Conservation (phyloP, 2,797 vertebrate genomes). For the Falco rusticolus region DNA sequence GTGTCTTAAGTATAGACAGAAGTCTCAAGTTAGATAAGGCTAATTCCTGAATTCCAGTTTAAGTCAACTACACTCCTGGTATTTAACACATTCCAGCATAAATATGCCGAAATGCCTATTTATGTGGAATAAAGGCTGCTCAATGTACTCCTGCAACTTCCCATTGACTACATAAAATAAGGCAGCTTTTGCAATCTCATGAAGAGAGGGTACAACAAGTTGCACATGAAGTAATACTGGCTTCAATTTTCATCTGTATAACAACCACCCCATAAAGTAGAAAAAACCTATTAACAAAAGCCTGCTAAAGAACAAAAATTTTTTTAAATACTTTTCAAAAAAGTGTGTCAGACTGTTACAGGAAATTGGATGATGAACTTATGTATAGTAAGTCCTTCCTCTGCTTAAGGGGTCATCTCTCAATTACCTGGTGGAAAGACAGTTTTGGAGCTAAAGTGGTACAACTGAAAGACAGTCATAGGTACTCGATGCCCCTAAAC, state of each 20-base stretch:
- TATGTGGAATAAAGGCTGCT: neutral
- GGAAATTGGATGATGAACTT: neutral
- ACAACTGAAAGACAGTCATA: neutral
- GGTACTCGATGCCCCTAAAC: neutral
- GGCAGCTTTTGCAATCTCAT: too few relatives aligned
- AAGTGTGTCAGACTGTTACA: neutral
- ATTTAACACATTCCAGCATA: neutral
- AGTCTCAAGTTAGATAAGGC: neutral
- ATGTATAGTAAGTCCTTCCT: neutral
- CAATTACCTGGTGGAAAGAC: neutral
- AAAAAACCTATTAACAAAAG: neutral
- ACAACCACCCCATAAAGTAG: neutral
- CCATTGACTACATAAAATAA: neutral
- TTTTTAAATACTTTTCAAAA: neutral
- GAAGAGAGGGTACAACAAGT: fast-evolving
- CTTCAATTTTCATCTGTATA: neutral
- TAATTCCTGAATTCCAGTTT: neutral
- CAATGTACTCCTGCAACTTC: neutral
- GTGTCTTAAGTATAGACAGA: neutral
- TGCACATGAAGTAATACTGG: neutral
- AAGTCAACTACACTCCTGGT: neutral
- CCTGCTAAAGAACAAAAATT: neutral
- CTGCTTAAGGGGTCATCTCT: neutral
- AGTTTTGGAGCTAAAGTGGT: neutral
- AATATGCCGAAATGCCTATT: neutral